phyloP scores from a whole-genome alignment of 2,888 invertebrate genomes.

The Sipunculus nudus region DNA sequence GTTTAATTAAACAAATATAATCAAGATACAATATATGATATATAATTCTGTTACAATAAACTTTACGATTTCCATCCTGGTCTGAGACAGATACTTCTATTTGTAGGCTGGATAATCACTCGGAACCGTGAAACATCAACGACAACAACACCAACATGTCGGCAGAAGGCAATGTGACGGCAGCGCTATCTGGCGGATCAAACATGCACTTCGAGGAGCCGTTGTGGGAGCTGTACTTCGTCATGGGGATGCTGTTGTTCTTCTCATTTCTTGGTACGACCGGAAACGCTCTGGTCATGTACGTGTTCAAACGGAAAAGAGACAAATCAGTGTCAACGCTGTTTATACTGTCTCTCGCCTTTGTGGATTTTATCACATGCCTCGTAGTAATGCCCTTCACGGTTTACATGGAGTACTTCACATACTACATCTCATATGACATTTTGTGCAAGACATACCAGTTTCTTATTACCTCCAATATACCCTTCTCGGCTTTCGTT shows the following conservation, averaged over 20 bases:
- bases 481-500: constrained; percentile 57
- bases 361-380: constrained; percentile 52
- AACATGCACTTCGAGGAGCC: no score
- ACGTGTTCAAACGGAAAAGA: constrained; percentile 55
- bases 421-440: constrained; percentile 47
- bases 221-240: constrained; percentile 42
- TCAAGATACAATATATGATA: no score
- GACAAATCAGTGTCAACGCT: constrained; percentile 61
- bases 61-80: no score
- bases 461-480: constrained; percentile 54
- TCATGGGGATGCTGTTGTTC: constrained; percentile 50
- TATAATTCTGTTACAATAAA: no score
- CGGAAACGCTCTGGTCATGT: constrained; percentile 60
- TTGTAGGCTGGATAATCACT: no score
- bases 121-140: no score
- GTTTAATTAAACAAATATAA: no score
- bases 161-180: no score
- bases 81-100: no score
- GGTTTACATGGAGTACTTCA: constrained; percentile 48
- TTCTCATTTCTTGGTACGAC: constrained; percentile 55
- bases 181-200: no score
- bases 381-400: constrained; percentile 52
- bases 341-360: constrained; percentile 56
- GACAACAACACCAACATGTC: no score
- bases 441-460: constrained; percentile 54